Evolutionary conservation across 2,113 vertebrate species (phyloP).

Genomic region (Uria lomvia): DNA sequence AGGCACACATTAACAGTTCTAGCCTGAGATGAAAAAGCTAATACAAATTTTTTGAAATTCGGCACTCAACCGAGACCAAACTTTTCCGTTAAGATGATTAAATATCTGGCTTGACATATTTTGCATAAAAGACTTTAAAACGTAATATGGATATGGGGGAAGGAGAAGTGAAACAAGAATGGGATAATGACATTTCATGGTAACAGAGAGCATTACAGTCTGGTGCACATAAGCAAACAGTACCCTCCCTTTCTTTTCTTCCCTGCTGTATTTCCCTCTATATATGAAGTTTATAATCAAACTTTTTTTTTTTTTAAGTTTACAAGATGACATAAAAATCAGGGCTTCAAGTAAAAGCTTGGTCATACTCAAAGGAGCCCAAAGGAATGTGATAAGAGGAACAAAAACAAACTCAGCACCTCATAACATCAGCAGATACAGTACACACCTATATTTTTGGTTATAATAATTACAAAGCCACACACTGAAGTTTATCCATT

Average conservation of each 20-base stretch:
- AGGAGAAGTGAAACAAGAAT: constrained; percentile 61
- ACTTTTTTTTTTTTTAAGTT: background rate
- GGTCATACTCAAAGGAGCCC: background rate
- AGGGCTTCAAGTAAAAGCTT: background rate
- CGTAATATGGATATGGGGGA: background rate
- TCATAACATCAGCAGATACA: background rate
- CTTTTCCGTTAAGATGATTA: constrained; percentile 31
- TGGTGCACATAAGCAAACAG: background rate
- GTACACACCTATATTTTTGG: background rate
- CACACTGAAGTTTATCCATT: background rate
- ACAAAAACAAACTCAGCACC: background rate
- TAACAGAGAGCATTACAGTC: background rate
- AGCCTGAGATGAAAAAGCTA: background rate
- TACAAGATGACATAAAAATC: background rate
- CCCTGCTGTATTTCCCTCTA: background rate
- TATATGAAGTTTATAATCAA: background rate
- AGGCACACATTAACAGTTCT: background rate
- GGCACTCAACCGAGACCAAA: background rate
- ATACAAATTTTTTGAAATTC: background rate
- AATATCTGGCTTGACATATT: background rate
- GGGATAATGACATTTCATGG: constrained; percentile 4
- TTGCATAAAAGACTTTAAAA: constrained; percentile 43
- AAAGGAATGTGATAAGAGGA: background rate
- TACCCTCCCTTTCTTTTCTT: background rate
- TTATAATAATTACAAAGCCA: background rate